Evolutionary conservation across 1,140 invertebrate genomes (phyloP).

Genomic region (Macrobrachium nipponense): DNA sequence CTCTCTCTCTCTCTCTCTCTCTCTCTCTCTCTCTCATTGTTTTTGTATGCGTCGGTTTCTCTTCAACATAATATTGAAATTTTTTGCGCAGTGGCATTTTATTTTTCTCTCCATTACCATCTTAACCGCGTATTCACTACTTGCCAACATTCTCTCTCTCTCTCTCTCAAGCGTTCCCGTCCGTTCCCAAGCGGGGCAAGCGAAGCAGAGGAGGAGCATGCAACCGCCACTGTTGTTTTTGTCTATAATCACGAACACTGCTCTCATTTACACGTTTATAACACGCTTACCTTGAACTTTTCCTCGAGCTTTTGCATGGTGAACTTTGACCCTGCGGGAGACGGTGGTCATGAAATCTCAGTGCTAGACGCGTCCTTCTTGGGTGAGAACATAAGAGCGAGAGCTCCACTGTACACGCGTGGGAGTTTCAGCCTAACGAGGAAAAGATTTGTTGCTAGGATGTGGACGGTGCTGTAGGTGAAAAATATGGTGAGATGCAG

Average conservation of each 20-base stretch:
- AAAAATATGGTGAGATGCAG: too few relatives aligned
- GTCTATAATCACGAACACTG: slow-evolving; percentile 18
- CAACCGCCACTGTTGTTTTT: slow-evolving; percentile 2
- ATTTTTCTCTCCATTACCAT: neutral
- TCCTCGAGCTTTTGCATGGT: slow-evolving; percentile 6
- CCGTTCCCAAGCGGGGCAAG: neutral
- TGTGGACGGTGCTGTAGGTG: too few relatives aligned
- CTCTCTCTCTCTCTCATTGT: neutral
- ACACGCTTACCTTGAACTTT: slow-evolving; percentile 20
- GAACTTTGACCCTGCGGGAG: slow-evolving; percentile 13
- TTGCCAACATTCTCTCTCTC: neutral
- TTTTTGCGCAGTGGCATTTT: neutral
- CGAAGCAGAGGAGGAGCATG: too few relatives aligned
- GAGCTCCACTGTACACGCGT: too few relatives aligned
- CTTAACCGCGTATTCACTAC: neutral
- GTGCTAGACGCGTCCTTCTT: neutral
- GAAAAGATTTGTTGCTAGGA: too few relatives aligned
- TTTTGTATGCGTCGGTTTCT: too few relatives aligned
- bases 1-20: neutral
- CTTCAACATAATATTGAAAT: too few relatives aligned
- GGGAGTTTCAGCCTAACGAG: too few relatives aligned
- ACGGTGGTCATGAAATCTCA: slow-evolving; percentile 3
- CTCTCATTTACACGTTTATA: slow-evolving; percentile 23
- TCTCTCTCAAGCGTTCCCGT: neutral
- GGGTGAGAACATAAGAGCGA: too few relatives aligned